Evolutionary conservation across 1,140 invertebrate genomes (phyloP), one percentile per base, ranked within the genome.

Genomic region (Periplaneta americana): DNA sequence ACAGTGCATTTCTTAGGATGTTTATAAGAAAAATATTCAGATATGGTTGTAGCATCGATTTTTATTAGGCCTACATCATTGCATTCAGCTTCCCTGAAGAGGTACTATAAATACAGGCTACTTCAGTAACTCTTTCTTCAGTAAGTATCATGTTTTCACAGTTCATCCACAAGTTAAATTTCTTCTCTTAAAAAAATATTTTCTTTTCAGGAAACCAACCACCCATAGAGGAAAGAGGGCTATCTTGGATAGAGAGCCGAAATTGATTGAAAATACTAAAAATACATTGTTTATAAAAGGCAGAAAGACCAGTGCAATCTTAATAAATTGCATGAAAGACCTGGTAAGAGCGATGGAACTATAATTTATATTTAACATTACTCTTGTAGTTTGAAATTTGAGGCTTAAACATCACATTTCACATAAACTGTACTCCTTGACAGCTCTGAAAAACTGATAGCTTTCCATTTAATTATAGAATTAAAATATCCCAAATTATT

Each of bases 261-360:
- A 98, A 89, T 87, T 98, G 9, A 91, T 96, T 83, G 98, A 99
- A 92, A 95, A 96, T 86, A 89, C 93, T 2, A 98, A 99, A 86
- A 93, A 93, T 86, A 91, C 95, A 74, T 87, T 99, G 79, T 96
- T 98, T 86, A 88, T 99, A 31, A 94, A 95, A 89, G 97, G 97
- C 66, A 91, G 93, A 1, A 97, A 96, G 85, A 94, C 95, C 4
- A 97, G 95, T 39, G 92, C 95, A 77, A 90, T 91, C 79, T 91
- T 95, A 0, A 91, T 93, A 74, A 91, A 93, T 82, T 92, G 94
- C 78, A 88, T 99, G 85, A 98, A 97, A 90, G 96, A 99, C 91
- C 87, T 99, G 85, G 93, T 94, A 90, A 91, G 89, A 88, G 34
- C 75, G 39, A 1, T 80, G 82, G 32, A 33, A 75, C 32, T 15